Evolutionary conservation across 2,113 vertebrate species (phyloP), one percentile per base, ranked within the genome.

Genomic region (Semnornis frantzii): DNA sequence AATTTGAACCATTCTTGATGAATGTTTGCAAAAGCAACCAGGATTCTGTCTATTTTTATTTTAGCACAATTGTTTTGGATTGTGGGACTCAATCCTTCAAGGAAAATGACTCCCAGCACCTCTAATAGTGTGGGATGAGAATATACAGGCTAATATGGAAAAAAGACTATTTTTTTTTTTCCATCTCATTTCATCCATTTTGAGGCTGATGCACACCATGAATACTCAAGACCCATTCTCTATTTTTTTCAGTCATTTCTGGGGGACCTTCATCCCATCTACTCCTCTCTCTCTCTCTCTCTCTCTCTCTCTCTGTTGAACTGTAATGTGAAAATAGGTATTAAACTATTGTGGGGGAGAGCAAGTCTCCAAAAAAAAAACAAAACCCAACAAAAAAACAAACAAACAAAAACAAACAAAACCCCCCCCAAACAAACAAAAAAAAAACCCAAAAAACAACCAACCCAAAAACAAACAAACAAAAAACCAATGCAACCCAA

Each of bases 161-260:
- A 70, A 62, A 18, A 23, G 21, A 11, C 48, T n/a, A n/a, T 50
- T 5, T 34, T 82, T 79, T 66, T 74, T 65, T 73, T 31, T 70
- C 48, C 17, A 24, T 59, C 44, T 62, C 14, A 24, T 94, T 87
- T 91, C 82, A 59, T 77, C 85, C 57, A 60, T 83, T 91, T 85
- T 55, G 85, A 83, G 90, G 66, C 80, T 94, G 90, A 79, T 84
- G 33, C 90, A 97, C 96, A 84, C 92, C 74, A 70, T 78, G 90
- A 96, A 95, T 95, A 76, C 70, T 96, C 83, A 88, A 87, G 70
- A 96, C 21, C 37, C 39, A 33, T 95, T 87, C 71, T 52, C 58
- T 90, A 95, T 95, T 93, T 82, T 80, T 94, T 44, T 44, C 42
- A 44, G 42, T 44, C 42, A 44, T 44, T 44, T 44, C 42, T 44